These are phyloP conservation scores for Elgaria multicarinata DNA, from an alignment of 2,113 vertebrate genomes.

Conservation along the genomic window DNA sequence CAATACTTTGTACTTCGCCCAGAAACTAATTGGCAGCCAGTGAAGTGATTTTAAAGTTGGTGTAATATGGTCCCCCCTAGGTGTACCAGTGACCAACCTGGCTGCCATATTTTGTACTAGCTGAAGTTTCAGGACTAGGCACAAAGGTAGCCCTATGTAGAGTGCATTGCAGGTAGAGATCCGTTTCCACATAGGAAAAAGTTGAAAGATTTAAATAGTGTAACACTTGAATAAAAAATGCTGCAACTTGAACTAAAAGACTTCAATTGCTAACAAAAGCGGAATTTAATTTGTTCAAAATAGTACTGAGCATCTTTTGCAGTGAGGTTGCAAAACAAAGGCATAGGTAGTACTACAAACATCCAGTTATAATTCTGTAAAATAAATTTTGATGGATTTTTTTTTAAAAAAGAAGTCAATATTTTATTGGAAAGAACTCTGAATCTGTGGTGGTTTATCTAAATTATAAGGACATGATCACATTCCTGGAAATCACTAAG, in stretches of 20 bases:
- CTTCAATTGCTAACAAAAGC: background rate
- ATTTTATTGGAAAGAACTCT: fast-evolving
- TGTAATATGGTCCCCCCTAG: no score
- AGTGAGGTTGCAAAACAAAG: background rate
- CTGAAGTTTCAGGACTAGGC: no score
- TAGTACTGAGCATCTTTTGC: background rate
- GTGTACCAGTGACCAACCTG: no score
- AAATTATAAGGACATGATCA: conserved; percentile 46
- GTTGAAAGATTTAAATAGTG: background rate
- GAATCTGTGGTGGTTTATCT: fast-evolving
- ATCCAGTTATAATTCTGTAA: background rate
- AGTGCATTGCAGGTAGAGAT: no score
- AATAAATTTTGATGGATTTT: background rate
- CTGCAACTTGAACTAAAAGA: background rate
- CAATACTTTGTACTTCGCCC: no score
- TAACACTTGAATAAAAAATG: background rate
- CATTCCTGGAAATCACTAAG: conserved; percentile 43
- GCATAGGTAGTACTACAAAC: background rate
- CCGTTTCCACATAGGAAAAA: background rate
- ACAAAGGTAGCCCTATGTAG: no score
- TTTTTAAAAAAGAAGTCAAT: background rate
- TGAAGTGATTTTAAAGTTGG: no score
- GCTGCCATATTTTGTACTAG: no score
- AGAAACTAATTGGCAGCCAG: no score
- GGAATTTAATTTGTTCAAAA: background rate